These are phyloP conservation scores for Aplodontia rufa DNA, from an alignment of 2,113 vertebrate species.

Conservation along the genomic window DNA sequence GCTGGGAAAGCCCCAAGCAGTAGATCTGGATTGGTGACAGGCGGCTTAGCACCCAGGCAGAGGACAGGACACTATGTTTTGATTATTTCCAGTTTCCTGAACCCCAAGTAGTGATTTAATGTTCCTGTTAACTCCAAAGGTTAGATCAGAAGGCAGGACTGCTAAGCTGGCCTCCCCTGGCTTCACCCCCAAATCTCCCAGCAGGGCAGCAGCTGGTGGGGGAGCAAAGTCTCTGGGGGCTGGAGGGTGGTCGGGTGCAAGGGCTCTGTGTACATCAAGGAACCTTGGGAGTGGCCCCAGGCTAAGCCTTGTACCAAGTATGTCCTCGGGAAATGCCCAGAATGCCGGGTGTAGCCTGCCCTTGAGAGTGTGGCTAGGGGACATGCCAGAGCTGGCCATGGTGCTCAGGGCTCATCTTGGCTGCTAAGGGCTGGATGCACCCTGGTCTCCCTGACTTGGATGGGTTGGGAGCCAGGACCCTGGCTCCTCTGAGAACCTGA, in stretches of 20 bases:
- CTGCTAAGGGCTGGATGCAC: fast-evolving
- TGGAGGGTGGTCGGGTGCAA: fast-evolving
- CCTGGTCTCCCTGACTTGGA: background rate
- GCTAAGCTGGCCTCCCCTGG: slow-evolving; percentile 28
- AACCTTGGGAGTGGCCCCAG: background rate
- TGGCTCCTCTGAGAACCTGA: background rate
- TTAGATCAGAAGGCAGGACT: slow-evolving; percentile 70
- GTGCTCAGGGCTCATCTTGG: fast-evolving
- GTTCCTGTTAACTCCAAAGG: slow-evolving; percentile 73
- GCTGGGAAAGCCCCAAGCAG: no score
- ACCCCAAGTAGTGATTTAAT: slow-evolving; percentile 78
- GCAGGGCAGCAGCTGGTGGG: background rate
- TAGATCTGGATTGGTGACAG: no score
- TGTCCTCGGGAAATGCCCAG: background rate
- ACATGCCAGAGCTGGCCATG: background rate
- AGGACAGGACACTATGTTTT: no score
- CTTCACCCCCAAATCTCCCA: slow-evolving; percentile 41
- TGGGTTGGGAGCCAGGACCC: background rate
- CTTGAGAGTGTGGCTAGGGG: background rate
- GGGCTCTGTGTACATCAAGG: background rate
- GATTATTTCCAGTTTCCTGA: slow-evolving; percentile 77
- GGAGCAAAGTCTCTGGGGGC: background rate
- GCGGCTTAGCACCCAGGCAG: no score
- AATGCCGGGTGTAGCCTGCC: background rate
- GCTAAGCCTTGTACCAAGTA: background rate